Conservation (phyloP, 2,888 invertebrate species). For the Nemoura dubitans region DNA sequence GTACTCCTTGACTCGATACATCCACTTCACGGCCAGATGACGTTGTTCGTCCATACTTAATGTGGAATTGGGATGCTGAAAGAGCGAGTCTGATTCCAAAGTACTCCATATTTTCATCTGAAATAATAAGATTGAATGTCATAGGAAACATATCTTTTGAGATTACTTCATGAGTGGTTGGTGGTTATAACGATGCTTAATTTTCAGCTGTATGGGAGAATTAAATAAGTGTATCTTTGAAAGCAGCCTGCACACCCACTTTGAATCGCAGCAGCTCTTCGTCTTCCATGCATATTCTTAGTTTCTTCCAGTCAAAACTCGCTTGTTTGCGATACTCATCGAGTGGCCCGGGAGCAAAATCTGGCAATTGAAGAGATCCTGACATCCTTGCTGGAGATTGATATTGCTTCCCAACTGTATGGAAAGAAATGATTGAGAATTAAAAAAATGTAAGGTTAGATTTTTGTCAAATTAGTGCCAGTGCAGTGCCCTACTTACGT, state of each 20-base stretch:
- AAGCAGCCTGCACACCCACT: constrained; percentile 56
- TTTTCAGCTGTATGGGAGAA: too few relatives aligned
- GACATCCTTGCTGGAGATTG: not conserved
- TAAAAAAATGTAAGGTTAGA: too few relatives aligned
- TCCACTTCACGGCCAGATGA: constrained; percentile 49
- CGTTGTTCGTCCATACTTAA: constrained; percentile 58
- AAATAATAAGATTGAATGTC: constrained; percentile 47
- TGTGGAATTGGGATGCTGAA: constrained; percentile 56
- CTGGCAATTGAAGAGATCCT: constrained; percentile 50
- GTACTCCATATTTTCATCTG: constrained; percentile 60
- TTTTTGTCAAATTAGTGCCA: too few relatives aligned
- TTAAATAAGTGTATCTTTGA: too few relatives aligned
- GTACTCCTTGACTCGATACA: constrained; percentile 63
- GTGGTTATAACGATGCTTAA: too few relatives aligned
- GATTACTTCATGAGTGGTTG: not conserved
- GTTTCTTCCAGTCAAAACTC: constrained; percentile 64
- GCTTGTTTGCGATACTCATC: constrained; percentile 62
- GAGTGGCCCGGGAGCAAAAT: constrained; percentile 62
- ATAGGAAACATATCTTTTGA: not conserved
- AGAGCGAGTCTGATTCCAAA: constrained; percentile 61
- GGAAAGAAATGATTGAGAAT: not conserved
- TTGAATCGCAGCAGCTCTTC: constrained; percentile 62
- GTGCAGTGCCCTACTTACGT: too few relatives aligned
- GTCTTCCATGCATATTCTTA: constrained; percentile 62
- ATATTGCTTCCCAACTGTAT: not conserved